A percentile compares a stretch with the other conserved stretches of the same genome.
phyloP scores from a whole-genome alignment of 2,888 invertebrate genomes.

The Quadriops clusia region DNA sequence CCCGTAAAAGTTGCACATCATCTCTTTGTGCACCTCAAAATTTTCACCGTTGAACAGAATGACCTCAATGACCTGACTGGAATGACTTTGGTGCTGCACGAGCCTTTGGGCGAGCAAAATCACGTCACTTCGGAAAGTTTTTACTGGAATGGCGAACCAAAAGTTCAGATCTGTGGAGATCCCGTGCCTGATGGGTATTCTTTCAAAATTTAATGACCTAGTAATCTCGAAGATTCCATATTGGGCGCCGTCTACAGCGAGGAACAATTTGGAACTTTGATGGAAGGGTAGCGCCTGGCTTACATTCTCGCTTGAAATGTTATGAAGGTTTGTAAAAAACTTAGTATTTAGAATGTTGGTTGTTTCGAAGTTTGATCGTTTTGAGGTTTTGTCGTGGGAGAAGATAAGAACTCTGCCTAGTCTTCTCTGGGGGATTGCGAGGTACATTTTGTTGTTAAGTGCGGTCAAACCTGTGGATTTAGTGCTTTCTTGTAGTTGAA shows the following conservation, averaged over 20 bases:
- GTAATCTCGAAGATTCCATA: slow-evolving; percentile 29
- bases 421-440: slow-evolving; percentile 28
- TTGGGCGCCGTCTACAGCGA: slow-evolving; percentile 30
- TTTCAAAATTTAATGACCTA: slow-evolving; percentile 20
- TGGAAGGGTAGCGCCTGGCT: slow-evolving; percentile 28
- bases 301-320: slow-evolving; percentile 22
- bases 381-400: slow-evolving; percentile 20
- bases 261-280: slow-evolving; percentile 29
- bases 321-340: too few relatives aligned
- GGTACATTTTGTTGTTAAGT: slow-evolving; percentile 20
- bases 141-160: slow-evolving; percentile 31
- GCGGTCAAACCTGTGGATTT: slow-evolving; percentile 23
- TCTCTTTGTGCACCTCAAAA: slow-evolving; percentile 32
- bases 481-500: slow-evolving; percentile 22
- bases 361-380: slow-evolving; percentile 20
- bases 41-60: slow-evolving; percentile 27
- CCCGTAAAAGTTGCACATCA: slow-evolving; percentile 28
- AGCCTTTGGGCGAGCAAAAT: slow-evolving; percentile 34
- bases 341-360: slow-evolving; percentile 3
- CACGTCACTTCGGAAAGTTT: slow-evolving; percentile 37
- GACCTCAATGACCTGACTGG: slow-evolving; percentile 25
- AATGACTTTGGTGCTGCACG: slow-evolving; percentile 26
- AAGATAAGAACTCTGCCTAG: slow-evolving; percentile 25
- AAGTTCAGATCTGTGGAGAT: slow-evolving; percentile 26
- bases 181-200: slow-evolving; percentile 21